These are phyloP conservation scores for Aphelenchoides avenae DNA, from an alignment of 1,140 invertebrate genomes.

Conservation along the genomic window DNA sequence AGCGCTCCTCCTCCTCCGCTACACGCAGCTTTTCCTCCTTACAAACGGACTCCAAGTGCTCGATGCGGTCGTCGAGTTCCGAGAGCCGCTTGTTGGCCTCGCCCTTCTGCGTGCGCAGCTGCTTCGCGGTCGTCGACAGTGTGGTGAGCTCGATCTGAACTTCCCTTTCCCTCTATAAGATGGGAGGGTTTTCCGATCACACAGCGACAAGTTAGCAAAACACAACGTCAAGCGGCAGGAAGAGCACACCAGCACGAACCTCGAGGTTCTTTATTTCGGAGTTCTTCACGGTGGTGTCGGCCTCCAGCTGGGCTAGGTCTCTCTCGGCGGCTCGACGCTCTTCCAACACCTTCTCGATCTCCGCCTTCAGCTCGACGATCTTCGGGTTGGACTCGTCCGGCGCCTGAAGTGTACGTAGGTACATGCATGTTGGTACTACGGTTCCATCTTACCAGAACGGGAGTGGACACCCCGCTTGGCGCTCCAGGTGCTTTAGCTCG, in stretches of 20 bases:
- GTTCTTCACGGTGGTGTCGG: conserved; percentile 44
- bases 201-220: neutral
- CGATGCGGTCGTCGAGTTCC: conserved; percentile 71
- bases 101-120: conserved; percentile 91
- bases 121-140: conserved; percentile 83
- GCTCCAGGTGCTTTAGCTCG: no score
- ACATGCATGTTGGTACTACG: no score
- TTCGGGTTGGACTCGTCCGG: conserved; percentile 20
- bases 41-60: conserved; percentile 67
- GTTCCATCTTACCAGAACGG: no score
- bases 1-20: conserved; percentile 33
- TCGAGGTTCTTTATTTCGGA: conserved; percentile 47
- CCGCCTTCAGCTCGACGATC: conserved; percentile 39
- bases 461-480: no score
- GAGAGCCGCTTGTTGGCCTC: conserved; percentile 91
- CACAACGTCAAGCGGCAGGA: conserved; percentile 63
- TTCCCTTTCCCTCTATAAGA: conserved; percentile 57
- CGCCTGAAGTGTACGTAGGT: no score
- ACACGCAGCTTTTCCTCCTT: conserved; percentile 20
- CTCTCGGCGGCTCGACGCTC: conserved; percentile 41
- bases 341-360: conserved; percentile 30
- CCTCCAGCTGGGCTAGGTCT: conserved; percentile 46
- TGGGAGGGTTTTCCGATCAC: neutral
- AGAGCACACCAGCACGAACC: conserved; percentile 21
- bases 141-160: conserved; percentile 75